These are phyloP conservation scores for Sinocyclocheilus grahami DNA, from an alignment of 2,113 vertebrate species.

Conservation along the genomic window DNA sequence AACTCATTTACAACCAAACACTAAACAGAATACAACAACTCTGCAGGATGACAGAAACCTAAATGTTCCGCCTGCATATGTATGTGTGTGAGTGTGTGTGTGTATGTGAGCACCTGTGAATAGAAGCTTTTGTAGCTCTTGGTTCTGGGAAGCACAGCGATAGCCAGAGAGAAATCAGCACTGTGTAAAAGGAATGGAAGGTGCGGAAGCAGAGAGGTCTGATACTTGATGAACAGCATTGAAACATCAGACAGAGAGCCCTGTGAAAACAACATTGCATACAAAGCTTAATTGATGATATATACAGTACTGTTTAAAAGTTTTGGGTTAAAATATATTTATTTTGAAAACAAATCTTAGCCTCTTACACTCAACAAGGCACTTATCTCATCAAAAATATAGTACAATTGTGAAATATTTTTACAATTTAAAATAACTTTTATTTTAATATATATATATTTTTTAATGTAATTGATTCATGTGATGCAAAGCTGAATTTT, in stretches of 20 bases:
- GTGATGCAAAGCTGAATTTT: not conserved
- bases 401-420: not conserved
- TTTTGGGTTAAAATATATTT: not conserved
- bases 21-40: not conserved
- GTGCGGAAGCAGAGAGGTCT: slow-evolving; percentile 81
- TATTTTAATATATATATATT: not conserved
- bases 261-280: slow-evolving; percentile 66
- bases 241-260: slow-evolving; percentile 82
- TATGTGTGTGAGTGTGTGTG: slow-evolving; percentile 17
- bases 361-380: not conserved
- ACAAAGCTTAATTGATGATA: not conserved
- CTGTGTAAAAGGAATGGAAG: slow-evolving; percentile 85
- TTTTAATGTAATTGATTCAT: not conserved
- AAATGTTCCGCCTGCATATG: slow-evolving; percentile 20
- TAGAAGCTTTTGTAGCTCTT: slow-evolving; percentile 89
- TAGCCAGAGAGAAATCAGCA: slow-evolving; percentile 78
- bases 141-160: slow-evolving; percentile 86
- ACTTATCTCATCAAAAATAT: not conserved
- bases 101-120: slow-evolving; percentile 78
- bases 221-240: slow-evolving; percentile 84
- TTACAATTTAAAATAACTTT: not conserved
- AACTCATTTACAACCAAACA: slow-evolving; percentile 17
- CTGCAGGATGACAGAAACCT: not conserved
- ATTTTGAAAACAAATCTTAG: not conserved
- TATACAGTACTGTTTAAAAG: not conserved